A percentile compares a stretch with the other conserved stretches of the same genome.
Evolutionary conservation across 2,113 vertebrate genomes (phyloP).

Genomic region (Osmerus mordax): DNA sequence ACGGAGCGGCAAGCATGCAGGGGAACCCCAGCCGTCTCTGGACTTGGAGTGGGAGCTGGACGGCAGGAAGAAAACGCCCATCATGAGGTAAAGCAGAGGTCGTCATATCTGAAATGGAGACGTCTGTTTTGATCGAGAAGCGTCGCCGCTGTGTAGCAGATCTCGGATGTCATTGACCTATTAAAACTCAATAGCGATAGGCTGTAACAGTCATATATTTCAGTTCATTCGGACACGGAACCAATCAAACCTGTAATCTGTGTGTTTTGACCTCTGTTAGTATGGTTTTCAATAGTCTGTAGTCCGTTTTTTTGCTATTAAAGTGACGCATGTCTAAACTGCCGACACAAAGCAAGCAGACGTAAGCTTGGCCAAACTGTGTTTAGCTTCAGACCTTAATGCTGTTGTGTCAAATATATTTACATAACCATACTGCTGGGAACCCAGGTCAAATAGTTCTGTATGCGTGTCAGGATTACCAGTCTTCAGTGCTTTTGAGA

Average conservation of each 20-base stretch:
- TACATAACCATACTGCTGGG: slow-evolving; percentile 14
- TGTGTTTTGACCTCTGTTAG: no score
- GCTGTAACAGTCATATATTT: no score
- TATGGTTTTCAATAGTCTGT: neutral
- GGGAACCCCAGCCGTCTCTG: slow-evolving; percentile 36
- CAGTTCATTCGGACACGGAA: no score
- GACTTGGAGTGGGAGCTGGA: slow-evolving; percentile 44
- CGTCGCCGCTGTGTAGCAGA: no score
- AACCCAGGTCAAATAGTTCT: neutral
- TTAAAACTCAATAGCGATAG: no score
- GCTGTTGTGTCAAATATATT: slow-evolving; percentile 37
- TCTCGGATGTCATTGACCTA: no score
- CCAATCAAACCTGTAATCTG: neutral
- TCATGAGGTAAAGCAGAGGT: slow-evolving; percentile 40
- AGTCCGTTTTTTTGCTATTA: neutral
- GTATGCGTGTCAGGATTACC: neutral
- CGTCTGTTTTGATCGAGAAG: neutral
- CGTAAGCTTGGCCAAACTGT: slow-evolving; percentile 2
- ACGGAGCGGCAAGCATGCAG: slow-evolving; percentile 37
- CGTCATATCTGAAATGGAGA: neutral
- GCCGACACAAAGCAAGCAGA: no score
- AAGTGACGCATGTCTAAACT: slow-evolving; percentile 6
- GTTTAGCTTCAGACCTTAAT: slow-evolving; percentile 17
- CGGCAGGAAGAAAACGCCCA: slow-evolving; percentile 51
- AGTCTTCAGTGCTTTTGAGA: neutral